phyloP scores from a whole-genome alignment of 2,797 vertebrate genomes.

The Perdix hodgsoniae region DNA sequence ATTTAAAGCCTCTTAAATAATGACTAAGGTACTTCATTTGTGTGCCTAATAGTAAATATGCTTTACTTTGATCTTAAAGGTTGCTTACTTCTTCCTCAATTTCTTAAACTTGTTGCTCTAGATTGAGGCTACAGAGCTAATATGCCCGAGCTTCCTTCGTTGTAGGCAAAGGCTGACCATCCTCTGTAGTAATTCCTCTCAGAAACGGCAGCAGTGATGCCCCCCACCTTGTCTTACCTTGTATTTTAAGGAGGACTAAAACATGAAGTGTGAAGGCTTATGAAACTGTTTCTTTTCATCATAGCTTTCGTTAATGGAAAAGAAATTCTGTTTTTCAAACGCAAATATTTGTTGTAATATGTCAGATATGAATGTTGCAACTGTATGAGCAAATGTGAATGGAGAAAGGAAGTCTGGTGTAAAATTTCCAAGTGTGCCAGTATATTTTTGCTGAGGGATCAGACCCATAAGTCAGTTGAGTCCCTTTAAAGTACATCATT shows the following conservation, averaged over 20 bases:
- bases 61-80: not conserved
- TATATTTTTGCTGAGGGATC: not conserved
- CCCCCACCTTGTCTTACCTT: not conserved
- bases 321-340: not conserved
- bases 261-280: not conserved
- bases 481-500: not conserved
- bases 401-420: not conserved
- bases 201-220: not conserved
- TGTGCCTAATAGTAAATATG: not conserved
- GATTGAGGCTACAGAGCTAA: not conserved
- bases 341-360: not conserved
- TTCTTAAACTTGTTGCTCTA: not conserved
- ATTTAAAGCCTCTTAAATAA: not conserved
- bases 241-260: not conserved
- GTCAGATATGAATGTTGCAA: not conserved
- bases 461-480: not conserved
- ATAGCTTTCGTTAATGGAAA: not conserved
- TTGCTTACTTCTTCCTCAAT: not conserved
- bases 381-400: not conserved
- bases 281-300: not conserved
- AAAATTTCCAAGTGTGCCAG: not conserved
- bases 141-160: not conserved
- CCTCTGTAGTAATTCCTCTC: not conserved
- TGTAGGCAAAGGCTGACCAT: not conserved
- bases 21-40: not conserved